These are phyloP conservation scores for Picus viridis DNA, from an alignment of 2,797 vertebrate species.

Conservation along the genomic window DNA sequence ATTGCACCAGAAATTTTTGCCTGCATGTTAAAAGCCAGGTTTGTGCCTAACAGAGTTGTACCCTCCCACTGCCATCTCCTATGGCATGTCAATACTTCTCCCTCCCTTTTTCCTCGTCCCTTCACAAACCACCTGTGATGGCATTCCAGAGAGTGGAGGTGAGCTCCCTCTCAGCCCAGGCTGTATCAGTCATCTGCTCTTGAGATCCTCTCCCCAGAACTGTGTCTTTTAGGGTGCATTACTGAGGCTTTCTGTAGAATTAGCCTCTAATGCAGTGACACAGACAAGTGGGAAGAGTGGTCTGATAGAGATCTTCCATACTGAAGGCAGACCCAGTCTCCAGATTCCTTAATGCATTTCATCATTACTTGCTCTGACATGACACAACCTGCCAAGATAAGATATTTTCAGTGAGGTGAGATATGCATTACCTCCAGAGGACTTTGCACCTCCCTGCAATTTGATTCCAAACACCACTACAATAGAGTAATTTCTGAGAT, in stretches of 20 bases:
- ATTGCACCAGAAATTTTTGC: background rate
- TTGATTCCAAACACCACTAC: background rate
- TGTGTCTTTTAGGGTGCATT: background rate
- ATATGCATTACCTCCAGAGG: conserved; percentile 1
- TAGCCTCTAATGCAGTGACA: background rate
- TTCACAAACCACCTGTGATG: background rate
- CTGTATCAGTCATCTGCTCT: background rate
- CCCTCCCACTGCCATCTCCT: rapidly evolving
- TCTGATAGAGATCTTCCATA: conserved; percentile 18
- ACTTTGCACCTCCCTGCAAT: conserved; percentile 34
- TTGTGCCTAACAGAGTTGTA: background rate
- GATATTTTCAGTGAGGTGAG: conserved; percentile 30
- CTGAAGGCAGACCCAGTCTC: background rate
- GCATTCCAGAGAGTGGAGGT: background rate
- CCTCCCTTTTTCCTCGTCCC: rapidly evolving
- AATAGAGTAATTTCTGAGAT: background rate
- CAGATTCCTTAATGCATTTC: conserved; percentile 25
- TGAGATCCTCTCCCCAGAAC: background rate
- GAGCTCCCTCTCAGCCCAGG: background rate
- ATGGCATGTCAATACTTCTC: background rate
- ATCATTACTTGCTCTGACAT: conserved; percentile 37
- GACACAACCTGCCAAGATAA: conserved; percentile 41
- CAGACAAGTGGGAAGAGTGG: background rate
- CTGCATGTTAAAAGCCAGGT: background rate
- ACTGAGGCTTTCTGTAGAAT: background rate